Evolutionary conservation across 1,140 invertebrate species (phyloP).

Genomic region (Sipha flava): DNA sequence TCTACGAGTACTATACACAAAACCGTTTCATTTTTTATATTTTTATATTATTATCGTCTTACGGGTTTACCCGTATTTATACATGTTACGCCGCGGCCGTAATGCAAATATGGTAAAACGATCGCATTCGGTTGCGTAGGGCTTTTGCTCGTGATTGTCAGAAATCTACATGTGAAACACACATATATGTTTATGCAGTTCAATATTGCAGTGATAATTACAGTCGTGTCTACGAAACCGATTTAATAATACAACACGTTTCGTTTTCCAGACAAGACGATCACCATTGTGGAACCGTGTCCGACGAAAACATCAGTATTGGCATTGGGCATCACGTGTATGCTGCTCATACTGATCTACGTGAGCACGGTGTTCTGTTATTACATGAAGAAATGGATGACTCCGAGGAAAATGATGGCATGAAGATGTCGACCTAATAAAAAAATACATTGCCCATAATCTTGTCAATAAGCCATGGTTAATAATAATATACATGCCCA

Average conservation of each 20-base stretch:
- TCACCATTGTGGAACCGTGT: conserved; percentile 76
- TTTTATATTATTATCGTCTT: too few species aligned
- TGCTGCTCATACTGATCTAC: conserved; percentile 79
- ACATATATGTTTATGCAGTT: too few species aligned
- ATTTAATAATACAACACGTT: conserved; percentile 39
- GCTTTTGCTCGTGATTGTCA: too few species aligned
- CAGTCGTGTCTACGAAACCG: too few species aligned
- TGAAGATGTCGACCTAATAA: conserved; percentile 39
- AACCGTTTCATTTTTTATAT: too few species aligned
- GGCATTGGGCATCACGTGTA: conserved; percentile 78
- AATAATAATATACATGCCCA: neutral
- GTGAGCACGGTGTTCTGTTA: conserved; percentile 80
- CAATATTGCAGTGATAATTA: too few species aligned
- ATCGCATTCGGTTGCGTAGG: too few species aligned
- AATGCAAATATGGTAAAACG: too few species aligned
- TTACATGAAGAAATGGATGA: conserved; percentile 83
- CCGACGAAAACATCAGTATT: conserved; percentile 83
- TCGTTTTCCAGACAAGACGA: conserved; percentile 63
- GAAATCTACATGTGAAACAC: too few species aligned
- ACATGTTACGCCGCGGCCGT: too few species aligned
- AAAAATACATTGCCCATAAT: neutral
- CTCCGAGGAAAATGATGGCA: conserved; percentile 68
- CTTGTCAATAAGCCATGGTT: conserved; percentile 4
- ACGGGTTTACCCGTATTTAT: too few species aligned
- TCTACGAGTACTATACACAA: too few species aligned